Percentiles rank a stretch among this genome's conserved stretches.
Evolutionary conservation across 2,888 invertebrate species (phyloP).

Genomic region (Dasypolia templi): DNA sequence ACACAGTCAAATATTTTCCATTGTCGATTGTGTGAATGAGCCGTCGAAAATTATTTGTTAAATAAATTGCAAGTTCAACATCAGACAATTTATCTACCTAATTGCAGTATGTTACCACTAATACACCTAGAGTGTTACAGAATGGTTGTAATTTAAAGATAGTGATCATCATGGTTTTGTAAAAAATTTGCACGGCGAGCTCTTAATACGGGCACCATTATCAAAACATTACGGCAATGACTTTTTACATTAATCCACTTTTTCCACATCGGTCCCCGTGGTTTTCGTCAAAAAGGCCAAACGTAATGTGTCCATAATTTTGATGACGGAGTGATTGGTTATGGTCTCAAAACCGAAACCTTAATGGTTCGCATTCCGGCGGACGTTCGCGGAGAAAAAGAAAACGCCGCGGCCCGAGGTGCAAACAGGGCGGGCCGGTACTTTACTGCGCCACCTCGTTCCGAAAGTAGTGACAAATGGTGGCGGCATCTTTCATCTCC

Average conservation of each 20-base stretch:
- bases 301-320: conserved; percentile 81
- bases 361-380: conserved; percentile 85
- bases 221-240: conserved; percentile 53
- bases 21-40: conserved; percentile 4
- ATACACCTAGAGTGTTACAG: conserved; percentile 43
- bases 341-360: conserved; percentile 83
- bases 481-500: conserved; percentile 89
- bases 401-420: conserved; percentile 79
- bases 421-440: conserved; percentile 87
- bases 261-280: conserved; percentile 57
- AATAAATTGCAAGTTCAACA: conserved; percentile 42
- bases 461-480: conserved; percentile 89
- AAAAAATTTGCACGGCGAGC: conserved; percentile 58
- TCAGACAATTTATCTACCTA: conserved; percentile 32
- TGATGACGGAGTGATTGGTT: conserved; percentile 86
- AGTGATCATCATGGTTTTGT: conserved; percentile 59
- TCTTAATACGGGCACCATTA: conserved; percentile 52
- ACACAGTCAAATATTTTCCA: conserved; percentile 15
- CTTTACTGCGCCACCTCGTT: conserved; percentile 86
- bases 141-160: conserved; percentile 67
- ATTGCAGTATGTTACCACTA: conserved; percentile 52
- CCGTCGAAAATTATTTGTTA: conserved; percentile 32
- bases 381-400: conserved; percentile 75
- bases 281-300: conserved; percentile 67
- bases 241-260: conserved; percentile 65